These are phyloP conservation scores for Zaprionus taronus DNA, from an alignment of 1,140 invertebrate species.

Conservation along the genomic window DNA sequence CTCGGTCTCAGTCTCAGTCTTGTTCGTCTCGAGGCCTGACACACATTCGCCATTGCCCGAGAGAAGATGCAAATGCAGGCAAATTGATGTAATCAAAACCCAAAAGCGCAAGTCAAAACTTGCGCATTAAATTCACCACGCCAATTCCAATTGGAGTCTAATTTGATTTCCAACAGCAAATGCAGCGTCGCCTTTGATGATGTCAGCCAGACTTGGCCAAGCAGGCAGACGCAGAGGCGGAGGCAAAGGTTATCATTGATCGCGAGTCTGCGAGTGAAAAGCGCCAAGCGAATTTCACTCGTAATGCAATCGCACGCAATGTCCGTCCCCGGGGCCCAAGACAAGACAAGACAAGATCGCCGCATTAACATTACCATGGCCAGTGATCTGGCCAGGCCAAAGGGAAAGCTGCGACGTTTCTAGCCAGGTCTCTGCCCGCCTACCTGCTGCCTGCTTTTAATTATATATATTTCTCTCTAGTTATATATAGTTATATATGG, in stretches of 20 bases:
- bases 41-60: conserved; percentile 49
- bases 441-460: conserved; percentile 47
- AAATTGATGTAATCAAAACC: conserved; percentile 82
- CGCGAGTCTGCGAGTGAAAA: conserved; percentile 67
- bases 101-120: background rate
- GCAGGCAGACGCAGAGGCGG: conserved; percentile 23
- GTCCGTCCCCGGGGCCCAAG: conserved; percentile 48
- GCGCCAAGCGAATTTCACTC: conserved; percentile 62
- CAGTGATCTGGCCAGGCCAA: conserved; percentile 8
- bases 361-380: conserved; percentile 3
- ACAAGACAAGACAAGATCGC: conserved; percentile 34
- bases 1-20: background rate
- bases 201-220: conserved; percentile 55
- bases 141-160: conserved; percentile 7
- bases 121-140: conserved; percentile 22
- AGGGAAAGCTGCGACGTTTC: conserved; percentile 64
- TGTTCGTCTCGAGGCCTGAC: conserved; percentile 43
- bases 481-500: conserved; percentile 11
- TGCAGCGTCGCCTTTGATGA: conserved; percentile 65
- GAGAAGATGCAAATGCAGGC: conserved; percentile 77
- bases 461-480: conserved; percentile 57
- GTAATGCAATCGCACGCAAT: conserved; percentile 81
- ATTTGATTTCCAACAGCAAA: conserved; percentile 42
- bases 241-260: conserved; percentile 73
- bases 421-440: conserved; percentile 13